phyloP scores from a whole-genome alignment of 2,888 invertebrate species.

The Clepsis dumicolana region DNA sequence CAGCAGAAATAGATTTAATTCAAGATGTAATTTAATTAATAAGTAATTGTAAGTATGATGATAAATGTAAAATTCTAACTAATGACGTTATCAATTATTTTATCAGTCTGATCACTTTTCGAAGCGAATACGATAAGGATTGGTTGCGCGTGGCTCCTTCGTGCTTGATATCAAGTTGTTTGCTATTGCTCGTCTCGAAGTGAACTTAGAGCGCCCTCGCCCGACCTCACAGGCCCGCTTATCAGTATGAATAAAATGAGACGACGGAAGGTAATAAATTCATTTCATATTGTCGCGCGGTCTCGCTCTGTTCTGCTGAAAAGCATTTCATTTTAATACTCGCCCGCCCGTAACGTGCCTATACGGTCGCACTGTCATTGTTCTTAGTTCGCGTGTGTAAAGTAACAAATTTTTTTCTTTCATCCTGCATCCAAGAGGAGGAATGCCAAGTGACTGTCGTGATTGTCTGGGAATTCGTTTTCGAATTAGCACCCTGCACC shows the following conservation, averaged over 20 bases:
- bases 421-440: conserved; percentile 84
- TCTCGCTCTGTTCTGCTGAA: conserved; percentile 53
- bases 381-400: conserved; percentile 53
- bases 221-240: conserved; percentile 82
- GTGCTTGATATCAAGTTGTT: conserved; percentile 81
- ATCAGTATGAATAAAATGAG: conserved; percentile 82
- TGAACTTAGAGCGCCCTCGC: conserved; percentile 83
- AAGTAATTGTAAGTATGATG: conserved; percentile 2
- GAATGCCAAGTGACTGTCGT: conserved; percentile 90
- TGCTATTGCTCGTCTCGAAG: conserved; percentile 75
- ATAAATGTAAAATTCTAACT: conserved; percentile 7
- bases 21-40: not conserved
- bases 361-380: conserved; percentile 43
- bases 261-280: conserved; percentile 74
- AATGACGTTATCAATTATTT: conserved; percentile 30
- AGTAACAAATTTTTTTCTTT: conserved; percentile 75
- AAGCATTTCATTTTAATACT: conserved; percentile 35
- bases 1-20: not conserved
- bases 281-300: conserved; percentile 69
- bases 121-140: conserved; percentile 60
- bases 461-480: conserved; percentile 95
- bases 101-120: conserved; percentile 40
- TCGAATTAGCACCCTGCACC: conserved; percentile 95
- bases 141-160: conserved; percentile 75
- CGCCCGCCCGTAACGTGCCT: conserved; percentile 42